These are phyloP conservation scores for Lates calcarifer DNA, from an alignment of 2,113 vertebrate species.

Conservation along the genomic window DNA sequence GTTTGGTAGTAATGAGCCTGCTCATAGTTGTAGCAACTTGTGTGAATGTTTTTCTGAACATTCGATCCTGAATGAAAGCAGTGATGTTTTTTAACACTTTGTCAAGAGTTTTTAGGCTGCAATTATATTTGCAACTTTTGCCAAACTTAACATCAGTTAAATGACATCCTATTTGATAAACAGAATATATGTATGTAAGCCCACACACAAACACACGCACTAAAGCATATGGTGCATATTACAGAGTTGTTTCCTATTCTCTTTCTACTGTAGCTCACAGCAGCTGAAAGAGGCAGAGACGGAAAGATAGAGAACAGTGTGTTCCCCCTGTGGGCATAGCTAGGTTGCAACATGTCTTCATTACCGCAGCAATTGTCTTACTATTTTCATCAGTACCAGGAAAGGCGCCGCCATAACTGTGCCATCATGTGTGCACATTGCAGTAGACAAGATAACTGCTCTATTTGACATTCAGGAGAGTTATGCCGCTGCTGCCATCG, in stretches of 20 bases:
- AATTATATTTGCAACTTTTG: constrained; percentile 23
- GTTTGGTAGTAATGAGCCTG: background rate
- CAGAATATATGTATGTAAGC: constrained; percentile 59
- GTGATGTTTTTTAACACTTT: constrained; percentile 3
- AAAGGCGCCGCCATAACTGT: constrained; percentile 46
- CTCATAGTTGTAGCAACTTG: background rate
- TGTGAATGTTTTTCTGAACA: background rate
- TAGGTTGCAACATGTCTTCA: constrained; percentile 78
- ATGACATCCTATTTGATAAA: constrained; percentile 55
- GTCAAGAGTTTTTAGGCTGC: constrained; percentile 27
- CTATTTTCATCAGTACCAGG: constrained; percentile 71
- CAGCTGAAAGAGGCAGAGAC: constrained; percentile 64
- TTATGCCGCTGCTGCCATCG: constrained; percentile 27
- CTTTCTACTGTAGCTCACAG: constrained; percentile 76
- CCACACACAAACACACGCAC: constrained; percentile 36
- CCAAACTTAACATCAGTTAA: constrained; percentile 45
- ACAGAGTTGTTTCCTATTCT: constrained; percentile 77
- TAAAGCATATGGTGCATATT: constrained; percentile 70
- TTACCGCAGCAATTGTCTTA: constrained; percentile 73
- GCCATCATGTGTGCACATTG: constrained; percentile 34
- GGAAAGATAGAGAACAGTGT: constrained; percentile 62
- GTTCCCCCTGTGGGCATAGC: constrained; percentile 73
- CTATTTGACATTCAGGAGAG: constrained; percentile 40
- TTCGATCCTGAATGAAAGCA: constrained; percentile 1
- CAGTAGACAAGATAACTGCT: constrained; percentile 46